Conservation (phyloP, 1,140 invertebrate species). For the Tyrophagus putrescentiae region DNA sequence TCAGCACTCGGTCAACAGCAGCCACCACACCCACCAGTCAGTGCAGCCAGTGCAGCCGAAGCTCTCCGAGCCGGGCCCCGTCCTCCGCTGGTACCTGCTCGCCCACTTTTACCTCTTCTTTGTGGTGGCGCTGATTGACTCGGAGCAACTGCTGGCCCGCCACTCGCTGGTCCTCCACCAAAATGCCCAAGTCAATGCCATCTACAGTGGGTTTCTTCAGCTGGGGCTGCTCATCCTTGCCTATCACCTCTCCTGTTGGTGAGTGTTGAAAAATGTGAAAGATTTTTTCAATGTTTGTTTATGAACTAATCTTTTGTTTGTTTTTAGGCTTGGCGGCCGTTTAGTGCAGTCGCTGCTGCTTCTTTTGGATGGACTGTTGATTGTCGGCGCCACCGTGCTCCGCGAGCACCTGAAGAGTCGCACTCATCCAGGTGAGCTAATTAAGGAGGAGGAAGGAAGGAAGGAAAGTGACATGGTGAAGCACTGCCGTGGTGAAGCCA, state of each 20-base stretch:
- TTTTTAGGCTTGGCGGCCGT: slow-evolving; percentile 19
- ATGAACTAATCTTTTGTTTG: background rate
- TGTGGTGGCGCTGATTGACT: slow-evolving; percentile 6
- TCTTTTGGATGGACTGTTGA: slow-evolving; percentile 16
- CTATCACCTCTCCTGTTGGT: slow-evolving; percentile 21
- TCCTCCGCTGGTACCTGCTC: slow-evolving; percentile 21
- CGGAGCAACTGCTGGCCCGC: slow-evolving; percentile 9
- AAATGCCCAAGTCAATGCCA: slow-evolving; percentile 10
- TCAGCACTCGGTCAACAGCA: slow-evolving; percentile 12
- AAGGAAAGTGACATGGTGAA: background rate
- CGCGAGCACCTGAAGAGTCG: slow-evolving; percentile 15
- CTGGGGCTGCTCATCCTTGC: slow-evolving; percentile 16
- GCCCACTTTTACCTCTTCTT: slow-evolving; percentile 23
- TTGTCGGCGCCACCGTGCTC: slow-evolving; percentile 17
- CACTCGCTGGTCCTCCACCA: slow-evolving; percentile 16
- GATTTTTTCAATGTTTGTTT: background rate
- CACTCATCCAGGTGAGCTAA: background rate
- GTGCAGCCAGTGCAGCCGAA: slow-evolving; percentile 7
- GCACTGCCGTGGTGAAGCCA: background rate
- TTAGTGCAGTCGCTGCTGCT: slow-evolving; percentile 16
- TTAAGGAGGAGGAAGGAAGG: background rate
- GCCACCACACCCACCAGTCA: background rate
- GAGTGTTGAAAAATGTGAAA: background rate
- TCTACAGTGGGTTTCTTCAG: slow-evolving; percentile 20
- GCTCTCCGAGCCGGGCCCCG: slow-evolving; percentile 11